Evolutionary conservation across 35 echinoderm and acorn worm species (phyloP).

Genomic region (Acanthaster planci): DNA sequence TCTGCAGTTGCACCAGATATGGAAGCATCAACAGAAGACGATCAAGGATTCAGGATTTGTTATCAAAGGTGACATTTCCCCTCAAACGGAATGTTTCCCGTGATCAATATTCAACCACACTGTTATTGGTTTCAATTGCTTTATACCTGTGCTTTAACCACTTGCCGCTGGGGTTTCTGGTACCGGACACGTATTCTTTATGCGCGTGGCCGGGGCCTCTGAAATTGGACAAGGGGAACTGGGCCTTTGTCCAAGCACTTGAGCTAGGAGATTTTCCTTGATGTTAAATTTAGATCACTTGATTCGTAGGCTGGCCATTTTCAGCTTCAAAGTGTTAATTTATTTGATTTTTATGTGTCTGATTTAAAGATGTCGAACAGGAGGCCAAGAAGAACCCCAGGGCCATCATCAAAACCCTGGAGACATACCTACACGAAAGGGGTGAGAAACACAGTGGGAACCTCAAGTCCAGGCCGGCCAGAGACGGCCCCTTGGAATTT

Average conservation of each 20-base stretch:
- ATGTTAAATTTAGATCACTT: background rate
- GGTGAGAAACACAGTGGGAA: conserved; percentile 17
- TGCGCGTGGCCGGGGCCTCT: too few relatives aligned
- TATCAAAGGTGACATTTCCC: conserved; percentile 67
- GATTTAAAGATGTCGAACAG: conserved; percentile 64
- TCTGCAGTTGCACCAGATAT: conserved; percentile 66
- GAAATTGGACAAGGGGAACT: too few relatives aligned
- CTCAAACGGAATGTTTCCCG: background rate
- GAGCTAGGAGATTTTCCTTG: background rate
- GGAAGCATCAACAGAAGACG: conserved; percentile 91
- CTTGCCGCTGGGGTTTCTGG: too few relatives aligned
- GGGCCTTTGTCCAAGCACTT: background rate
- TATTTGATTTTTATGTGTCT: too few relatives aligned
- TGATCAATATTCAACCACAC: too few relatives aligned
- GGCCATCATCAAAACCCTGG: conserved; percentile 58
- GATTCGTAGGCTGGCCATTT: background rate
- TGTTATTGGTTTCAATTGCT: too few relatives aligned
- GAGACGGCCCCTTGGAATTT: conserved; percentile 48
- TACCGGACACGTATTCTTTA: too few relatives aligned
- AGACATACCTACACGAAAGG: conserved; percentile 56
- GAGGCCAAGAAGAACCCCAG: conserved; percentile 72
- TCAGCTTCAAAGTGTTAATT: background rate
- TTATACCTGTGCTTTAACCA: too few relatives aligned
- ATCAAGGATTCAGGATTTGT: conserved; percentile 94
- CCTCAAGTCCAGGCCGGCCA: background rate